These are phyloP conservation scores for Minunthozetes semirufus DNA, from an alignment of 2,888 invertebrate genomes.

Conservation along the genomic window DNA sequence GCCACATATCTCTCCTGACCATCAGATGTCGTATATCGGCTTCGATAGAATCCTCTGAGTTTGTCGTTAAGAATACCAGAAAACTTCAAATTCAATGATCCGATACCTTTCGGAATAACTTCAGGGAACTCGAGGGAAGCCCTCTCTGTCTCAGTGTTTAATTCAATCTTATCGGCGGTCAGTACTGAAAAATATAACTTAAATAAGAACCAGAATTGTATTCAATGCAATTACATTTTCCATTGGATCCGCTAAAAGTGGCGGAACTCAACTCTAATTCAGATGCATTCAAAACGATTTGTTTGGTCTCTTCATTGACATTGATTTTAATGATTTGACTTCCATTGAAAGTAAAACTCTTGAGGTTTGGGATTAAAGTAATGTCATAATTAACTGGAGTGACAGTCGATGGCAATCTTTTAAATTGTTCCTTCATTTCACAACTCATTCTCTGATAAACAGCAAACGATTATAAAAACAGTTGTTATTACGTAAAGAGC, in stretches of 20 bases:
- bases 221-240: too few relatives aligned
- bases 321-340: slow-evolving; percentile 71
- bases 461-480: too few relatives aligned
- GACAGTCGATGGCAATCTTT: slow-evolving; percentile 68
- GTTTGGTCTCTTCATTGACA: slow-evolving; percentile 60
- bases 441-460: background rate
- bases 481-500: too few relatives aligned
- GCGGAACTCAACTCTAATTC: slow-evolving; percentile 11
- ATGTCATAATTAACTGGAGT: slow-evolving; percentile 80
- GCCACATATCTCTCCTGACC: slow-evolving; percentile 68
- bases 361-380: slow-evolving; percentile 72
- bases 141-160: background rate
- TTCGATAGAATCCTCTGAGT: slow-evolving; percentile 91
- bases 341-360: slow-evolving; percentile 76
- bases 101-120: background rate
- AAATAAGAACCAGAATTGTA: background rate
- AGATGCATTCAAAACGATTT: slow-evolving; percentile 65
- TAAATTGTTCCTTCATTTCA: background rate
- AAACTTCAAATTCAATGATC: background rate
- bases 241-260: background rate
- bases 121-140: background rate
- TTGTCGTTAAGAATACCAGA: slow-evolving; percentile 61
- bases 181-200: background rate
- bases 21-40: slow-evolving; percentile 63
- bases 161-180: background rate